These are phyloP conservation scores for Chrysogorgia sp. DNA, from an alignment of 92 coral and sea anemone species.

Conservation along the genomic window DNA sequence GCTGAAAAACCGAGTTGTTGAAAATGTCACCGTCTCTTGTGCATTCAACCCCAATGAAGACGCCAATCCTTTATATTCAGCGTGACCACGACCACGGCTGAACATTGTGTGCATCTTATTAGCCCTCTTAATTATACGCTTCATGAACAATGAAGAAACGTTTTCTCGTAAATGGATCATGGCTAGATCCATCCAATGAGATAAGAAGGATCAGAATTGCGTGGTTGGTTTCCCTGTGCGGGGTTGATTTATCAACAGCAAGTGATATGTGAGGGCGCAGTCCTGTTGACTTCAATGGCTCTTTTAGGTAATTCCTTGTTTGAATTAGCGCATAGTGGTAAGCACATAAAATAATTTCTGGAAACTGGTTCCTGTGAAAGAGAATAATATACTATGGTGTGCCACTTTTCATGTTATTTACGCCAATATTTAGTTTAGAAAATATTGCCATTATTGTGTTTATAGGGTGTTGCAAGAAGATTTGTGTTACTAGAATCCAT, in stretches of 20 bases:
- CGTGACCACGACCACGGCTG: conserved; percentile 33
- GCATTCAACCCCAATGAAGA: conserved; percentile 20
- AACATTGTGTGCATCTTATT: conserved; percentile 32
- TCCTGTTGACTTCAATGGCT: conserved; percentile 10
- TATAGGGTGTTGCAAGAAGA: not conserved
- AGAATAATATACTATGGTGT: not conserved
- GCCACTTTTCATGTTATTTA: not conserved
- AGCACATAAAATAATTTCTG: conserved; percentile 6
- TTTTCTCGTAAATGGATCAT: conserved; percentile 27
- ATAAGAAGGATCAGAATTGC: conserved; percentile 1
- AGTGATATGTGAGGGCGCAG: conserved; percentile 21
- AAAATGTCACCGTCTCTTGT: conserved; percentile 16
- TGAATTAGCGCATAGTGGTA: conserved; percentile 4
- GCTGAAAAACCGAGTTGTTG: no score
- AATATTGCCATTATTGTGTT: no score
- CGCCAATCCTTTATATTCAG: conserved; percentile 27
- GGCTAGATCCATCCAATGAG: conserved; percentile 36
- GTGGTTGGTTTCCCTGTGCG: conserved; percentile 30
- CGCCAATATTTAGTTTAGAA: no score
- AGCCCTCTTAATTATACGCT: conserved; percentile 33
- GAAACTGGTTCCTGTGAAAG: conserved; percentile 18
- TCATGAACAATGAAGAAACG: not conserved
- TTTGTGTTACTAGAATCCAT: not conserved
- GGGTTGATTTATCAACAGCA: conserved; percentile 25
- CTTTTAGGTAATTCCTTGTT: not conserved